Percentiles rank a stretch among this genome's conserved stretches.
phyloP scores from a whole-genome alignment of 2,888 invertebrate genomes.

The Theristus sp. region DNA sequence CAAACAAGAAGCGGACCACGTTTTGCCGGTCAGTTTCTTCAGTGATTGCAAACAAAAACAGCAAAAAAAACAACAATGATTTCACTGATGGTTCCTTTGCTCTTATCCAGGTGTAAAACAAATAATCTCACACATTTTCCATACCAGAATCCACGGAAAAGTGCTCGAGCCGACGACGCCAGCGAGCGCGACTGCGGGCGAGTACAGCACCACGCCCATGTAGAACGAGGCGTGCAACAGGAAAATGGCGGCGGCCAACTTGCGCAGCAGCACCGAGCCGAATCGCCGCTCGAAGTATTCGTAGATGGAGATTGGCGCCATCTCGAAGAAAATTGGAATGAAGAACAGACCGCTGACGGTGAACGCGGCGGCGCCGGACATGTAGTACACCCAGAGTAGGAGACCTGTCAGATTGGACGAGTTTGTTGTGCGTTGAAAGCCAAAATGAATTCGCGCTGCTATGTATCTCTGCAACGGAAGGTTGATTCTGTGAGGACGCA shows the following conservation, averaged over 20 bases:
- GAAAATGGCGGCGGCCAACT: constrained; percentile 12
- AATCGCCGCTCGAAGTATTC: constrained; percentile 9
- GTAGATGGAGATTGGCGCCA: constrained; percentile 5
- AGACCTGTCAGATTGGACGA: neutral
- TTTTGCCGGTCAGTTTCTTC: too few relatives aligned
- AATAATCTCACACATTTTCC: too few relatives aligned
- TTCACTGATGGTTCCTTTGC: too few relatives aligned
- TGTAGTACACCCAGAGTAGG: constrained; percentile 2
- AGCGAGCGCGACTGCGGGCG: constrained; percentile 11
- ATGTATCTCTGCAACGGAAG: too few relatives aligned
- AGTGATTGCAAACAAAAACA: too few relatives aligned
- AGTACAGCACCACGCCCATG: constrained; percentile 12
- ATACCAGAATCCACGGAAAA: constrained; percentile 12
- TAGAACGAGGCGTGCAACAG: constrained; percentile 12
- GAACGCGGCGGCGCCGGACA: constrained; percentile 4
- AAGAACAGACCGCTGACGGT: constrained; percentile 1
- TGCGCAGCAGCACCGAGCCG: constrained; percentile 5
- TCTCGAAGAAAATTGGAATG: constrained; percentile 7
- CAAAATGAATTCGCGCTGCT: too few relatives aligned
- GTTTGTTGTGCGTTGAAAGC: neutral
- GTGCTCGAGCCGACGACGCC: constrained; percentile 11
- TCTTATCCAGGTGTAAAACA: too few relatives aligned
- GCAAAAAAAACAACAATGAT: too few relatives aligned
- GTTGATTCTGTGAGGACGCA: too few relatives aligned
- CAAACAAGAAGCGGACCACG: too few relatives aligned